phyloP scores from a whole-genome alignment of 2,113 vertebrate species.

The Callipepla squamata region DNA sequence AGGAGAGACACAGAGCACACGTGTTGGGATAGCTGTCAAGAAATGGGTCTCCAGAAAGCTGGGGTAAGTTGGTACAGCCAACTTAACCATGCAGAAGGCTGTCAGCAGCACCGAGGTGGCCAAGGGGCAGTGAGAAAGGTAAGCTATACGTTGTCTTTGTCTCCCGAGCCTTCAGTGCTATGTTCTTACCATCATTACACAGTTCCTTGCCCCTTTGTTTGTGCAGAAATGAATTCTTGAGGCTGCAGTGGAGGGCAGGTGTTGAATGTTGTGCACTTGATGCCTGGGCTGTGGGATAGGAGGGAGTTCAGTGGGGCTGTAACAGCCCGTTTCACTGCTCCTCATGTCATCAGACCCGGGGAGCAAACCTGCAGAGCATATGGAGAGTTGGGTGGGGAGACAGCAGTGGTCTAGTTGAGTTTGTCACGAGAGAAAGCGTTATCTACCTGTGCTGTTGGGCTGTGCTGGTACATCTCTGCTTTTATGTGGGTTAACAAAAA shows the following conservation, averaged over 20 bases:
- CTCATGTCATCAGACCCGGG: background rate
- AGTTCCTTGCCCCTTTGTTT: background rate
- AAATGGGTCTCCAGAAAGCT: background rate
- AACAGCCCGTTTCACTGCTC: background rate
- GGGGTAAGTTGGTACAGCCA: background rate
- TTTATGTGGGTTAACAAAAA: background rate
- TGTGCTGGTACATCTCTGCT: background rate
- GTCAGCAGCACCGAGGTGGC: background rate
- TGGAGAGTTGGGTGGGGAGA: background rate
- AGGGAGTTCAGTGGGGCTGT: no score
- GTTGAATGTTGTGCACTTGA: rapidly evolving
- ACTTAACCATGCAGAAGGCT: background rate
- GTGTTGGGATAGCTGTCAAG: rapidly evolving
- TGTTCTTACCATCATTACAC: background rate
- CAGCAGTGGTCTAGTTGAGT: background rate
- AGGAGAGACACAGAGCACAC: background rate
- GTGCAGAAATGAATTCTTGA: background rate
- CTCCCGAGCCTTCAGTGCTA: background rate
- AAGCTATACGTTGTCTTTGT: rapidly evolving
- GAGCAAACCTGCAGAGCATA: background rate
- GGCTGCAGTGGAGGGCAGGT: background rate
- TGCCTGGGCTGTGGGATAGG: background rate
- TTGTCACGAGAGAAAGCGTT: background rate
- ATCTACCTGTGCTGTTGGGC: background rate
- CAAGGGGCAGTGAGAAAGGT: background rate